A percentile compares a stretch with the other conserved stretches of the same genome.
These are phyloP conservation scores for Resseliella maxima DNA, from an alignment of 2,888 invertebrate genomes.

Conservation along the genomic window DNA sequence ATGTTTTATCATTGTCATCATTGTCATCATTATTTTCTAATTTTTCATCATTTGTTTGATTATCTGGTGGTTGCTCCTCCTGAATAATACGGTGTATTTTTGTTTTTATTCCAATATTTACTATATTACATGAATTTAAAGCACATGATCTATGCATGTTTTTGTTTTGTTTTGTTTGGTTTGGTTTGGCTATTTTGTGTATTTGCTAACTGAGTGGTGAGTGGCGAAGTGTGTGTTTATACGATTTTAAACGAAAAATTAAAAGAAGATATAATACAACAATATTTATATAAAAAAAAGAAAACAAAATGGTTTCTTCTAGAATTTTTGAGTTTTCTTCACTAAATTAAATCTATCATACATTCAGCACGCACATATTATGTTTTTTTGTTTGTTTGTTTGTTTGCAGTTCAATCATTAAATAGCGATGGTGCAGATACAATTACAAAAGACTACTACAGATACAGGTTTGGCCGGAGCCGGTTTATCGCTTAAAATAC, in stretches of 20 bases:
- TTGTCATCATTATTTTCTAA: constrained; percentile 58
- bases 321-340: background rate
- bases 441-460: constrained; percentile 3
- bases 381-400: no score
- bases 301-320: background rate
- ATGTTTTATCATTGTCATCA: constrained; percentile 57
- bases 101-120: background rate
- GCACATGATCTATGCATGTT: background rate
- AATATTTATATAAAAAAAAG: no score
- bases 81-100: background rate
- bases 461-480: background rate
- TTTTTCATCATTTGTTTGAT: background rate
- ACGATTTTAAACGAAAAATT: no score
- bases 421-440: background rate
- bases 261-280: no score
- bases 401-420: background rate
- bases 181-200: background rate
- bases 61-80: background rate
- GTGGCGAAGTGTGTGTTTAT: constrained; percentile 4
- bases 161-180: no score
- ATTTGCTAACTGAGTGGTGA: background rate
- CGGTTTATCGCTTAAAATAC: background rate
- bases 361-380: constrained; percentile 14
- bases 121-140: background rate
- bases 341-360: background rate